These are phyloP conservation scores for Platalea minor DNA, from an alignment of 2,797 vertebrate species.

Conservation along the genomic window DNA sequence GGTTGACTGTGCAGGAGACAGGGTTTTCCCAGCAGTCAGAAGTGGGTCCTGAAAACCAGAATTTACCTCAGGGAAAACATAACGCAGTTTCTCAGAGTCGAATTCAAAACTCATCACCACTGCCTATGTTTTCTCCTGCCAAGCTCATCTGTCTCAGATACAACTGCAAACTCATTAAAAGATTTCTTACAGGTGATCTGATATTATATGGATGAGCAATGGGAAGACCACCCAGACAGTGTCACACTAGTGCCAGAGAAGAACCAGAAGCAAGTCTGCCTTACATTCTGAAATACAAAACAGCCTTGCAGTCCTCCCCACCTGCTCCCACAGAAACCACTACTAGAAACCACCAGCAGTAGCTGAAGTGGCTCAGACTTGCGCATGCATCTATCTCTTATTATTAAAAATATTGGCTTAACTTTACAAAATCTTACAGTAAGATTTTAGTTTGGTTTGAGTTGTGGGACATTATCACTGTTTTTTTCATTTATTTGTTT, in stretches of 20 bases:
- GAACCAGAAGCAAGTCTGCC: conserved; percentile 30
- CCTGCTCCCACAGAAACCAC: not conserved
- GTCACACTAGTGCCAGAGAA: conserved; percentile 3
- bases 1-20: not conserved
- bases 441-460: not conserved
- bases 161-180: not conserved
- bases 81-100: not conserved
- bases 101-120: not conserved
- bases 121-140: not conserved
- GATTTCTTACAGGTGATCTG: conserved; percentile 17
- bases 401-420: not conserved
- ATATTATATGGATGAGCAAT: not conserved
- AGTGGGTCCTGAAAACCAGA: not conserved
- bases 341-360: not conserved
- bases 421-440: not conserved
- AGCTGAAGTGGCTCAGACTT: not conserved
- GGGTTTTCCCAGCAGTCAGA: not conserved
- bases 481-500: not conserved
- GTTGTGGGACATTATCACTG: not conserved
- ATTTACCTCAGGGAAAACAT: not conserved
- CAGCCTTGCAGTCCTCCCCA: not conserved
- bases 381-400: not conserved
- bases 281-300: not conserved
- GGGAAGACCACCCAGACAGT: not conserved
- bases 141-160: not conserved